These are phyloP conservation scores for Stigmatopora argus DNA, from an alignment of 2,113 vertebrate species.

Conservation along the genomic window DNA sequence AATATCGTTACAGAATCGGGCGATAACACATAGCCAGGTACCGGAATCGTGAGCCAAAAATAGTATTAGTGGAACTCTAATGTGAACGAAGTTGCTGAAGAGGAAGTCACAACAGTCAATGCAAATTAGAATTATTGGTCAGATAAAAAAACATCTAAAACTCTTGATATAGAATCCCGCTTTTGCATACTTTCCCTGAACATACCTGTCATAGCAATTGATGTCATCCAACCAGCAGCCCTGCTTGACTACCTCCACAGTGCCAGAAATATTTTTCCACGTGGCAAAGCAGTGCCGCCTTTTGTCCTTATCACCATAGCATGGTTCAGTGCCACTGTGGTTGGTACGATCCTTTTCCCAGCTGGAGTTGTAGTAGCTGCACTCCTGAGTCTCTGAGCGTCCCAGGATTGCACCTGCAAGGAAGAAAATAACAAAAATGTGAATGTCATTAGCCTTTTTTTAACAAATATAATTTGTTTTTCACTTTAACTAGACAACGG, in stretches of 20 bases:
- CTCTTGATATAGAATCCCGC: background rate
- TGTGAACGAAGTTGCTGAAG: background rate
- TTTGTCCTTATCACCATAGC: constrained; percentile 91
- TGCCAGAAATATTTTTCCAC: constrained; percentile 93
- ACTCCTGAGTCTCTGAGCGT: constrained; percentile 93
- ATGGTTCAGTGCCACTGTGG: constrained; percentile 86
- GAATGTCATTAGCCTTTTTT: background rate
- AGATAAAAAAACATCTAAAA: background rate
- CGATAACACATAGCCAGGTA: no score
- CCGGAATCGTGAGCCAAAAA: no score
- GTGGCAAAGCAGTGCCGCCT: constrained; percentile 93
- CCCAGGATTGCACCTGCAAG: constrained; percentile 89
- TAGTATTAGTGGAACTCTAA: no score
- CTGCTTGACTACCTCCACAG: constrained; percentile 90
- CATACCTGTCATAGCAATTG: constrained; percentile 96
- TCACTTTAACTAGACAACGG: background rate
- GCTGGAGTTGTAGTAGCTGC: constrained; percentile 90
- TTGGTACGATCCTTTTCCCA: constrained; percentile 98
- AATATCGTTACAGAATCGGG: no score
- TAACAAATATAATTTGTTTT: background rate
- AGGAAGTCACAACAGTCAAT: background rate
- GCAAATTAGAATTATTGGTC: constrained; percentile 14
- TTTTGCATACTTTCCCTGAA: background rate
- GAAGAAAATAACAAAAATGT: background rate
- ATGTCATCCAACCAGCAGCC: constrained; percentile 98